Conservation (phyloP, 1,140 invertebrate species). For the Leptinotarsa defecta region DNA sequence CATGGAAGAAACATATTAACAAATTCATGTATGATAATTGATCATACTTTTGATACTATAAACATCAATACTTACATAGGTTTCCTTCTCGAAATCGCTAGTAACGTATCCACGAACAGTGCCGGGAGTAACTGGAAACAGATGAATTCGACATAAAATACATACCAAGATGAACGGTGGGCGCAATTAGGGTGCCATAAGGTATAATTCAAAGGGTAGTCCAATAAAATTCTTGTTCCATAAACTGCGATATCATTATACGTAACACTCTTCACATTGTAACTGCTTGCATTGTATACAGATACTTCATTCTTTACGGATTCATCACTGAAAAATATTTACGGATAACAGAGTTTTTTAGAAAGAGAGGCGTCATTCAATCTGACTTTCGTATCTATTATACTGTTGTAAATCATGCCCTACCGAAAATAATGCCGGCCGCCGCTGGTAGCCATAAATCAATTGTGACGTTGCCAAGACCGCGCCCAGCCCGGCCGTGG, state of each 20-base stretch:
- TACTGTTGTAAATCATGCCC: no score
- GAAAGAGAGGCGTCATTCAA: no score
- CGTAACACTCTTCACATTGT: constrained; percentile 70
- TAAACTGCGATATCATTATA: constrained; percentile 64
- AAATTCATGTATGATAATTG: no score
- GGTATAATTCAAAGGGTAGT: constrained; percentile 68
- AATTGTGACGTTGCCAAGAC: no score
- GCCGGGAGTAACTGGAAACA: constrained; percentile 73
- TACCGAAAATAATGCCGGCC: no score
- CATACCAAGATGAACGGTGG: constrained; percentile 57
- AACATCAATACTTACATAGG: constrained; percentile 69
- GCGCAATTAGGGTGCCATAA: constrained; percentile 69
- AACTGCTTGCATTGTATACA: constrained; percentile 71
- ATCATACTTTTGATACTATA: no score
- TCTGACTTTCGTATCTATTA: no score
- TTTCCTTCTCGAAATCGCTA: constrained; percentile 67
- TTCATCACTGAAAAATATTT: constrained; percentile 20
- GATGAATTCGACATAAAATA: constrained; percentile 64
- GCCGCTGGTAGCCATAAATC: no score
- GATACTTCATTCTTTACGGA: constrained; percentile 52
- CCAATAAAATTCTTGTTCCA: constrained; percentile 58
- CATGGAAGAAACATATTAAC: no score
- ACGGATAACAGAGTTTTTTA: no score
- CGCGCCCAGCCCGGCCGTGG: no score
- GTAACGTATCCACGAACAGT: constrained; percentile 66